Conservation (phyloP, 2,797 vertebrate species). For the Rallus crepitans region DNA sequence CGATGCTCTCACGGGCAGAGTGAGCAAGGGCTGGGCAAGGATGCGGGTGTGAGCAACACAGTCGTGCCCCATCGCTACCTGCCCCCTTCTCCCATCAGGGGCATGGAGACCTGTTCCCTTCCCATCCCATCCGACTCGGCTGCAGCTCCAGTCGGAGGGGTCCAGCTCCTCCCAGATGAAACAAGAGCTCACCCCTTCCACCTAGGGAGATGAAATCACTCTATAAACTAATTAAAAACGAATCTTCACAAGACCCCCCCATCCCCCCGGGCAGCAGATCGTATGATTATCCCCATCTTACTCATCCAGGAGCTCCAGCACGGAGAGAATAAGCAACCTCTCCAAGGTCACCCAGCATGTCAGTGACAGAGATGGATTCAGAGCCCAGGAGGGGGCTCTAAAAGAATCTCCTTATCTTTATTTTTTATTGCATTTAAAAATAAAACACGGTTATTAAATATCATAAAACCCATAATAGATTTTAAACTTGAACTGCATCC, state of each 20-base stretch:
- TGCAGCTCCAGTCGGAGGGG: accelerated
- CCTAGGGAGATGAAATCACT: neutral
- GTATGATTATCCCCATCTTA: neutral
- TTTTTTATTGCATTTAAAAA: conserved; percentile 63
- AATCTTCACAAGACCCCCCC: neutral
- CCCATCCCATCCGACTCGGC: accelerated
- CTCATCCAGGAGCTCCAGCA: neutral
- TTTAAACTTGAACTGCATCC: conserved; percentile 53
- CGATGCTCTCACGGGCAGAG: accelerated
- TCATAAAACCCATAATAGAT: conserved; percentile 57
- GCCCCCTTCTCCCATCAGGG: neutral
- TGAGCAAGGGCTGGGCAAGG: accelerated
- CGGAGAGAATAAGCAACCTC: neutral
- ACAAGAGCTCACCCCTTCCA: neutral
- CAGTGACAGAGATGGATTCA: conserved; percentile 39
- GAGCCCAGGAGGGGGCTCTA: conserved; percentile 6
- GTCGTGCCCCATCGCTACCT: accelerated
- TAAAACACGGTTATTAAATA: conserved; percentile 68
- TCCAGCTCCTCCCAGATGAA: neutral
- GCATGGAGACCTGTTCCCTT: too few relatives aligned
- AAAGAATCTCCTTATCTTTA: conserved; percentile 21
- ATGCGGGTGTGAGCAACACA: accelerated
- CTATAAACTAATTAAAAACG: neutral
- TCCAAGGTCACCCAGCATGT: conserved; percentile 34
- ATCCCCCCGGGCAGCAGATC: neutral